Percentiles rank a stretch among this genome's conserved stretches.
phyloP scores from a whole-genome alignment of 2,797 vertebrate genomes.

The Hydrocynus forskahlii region DNA sequence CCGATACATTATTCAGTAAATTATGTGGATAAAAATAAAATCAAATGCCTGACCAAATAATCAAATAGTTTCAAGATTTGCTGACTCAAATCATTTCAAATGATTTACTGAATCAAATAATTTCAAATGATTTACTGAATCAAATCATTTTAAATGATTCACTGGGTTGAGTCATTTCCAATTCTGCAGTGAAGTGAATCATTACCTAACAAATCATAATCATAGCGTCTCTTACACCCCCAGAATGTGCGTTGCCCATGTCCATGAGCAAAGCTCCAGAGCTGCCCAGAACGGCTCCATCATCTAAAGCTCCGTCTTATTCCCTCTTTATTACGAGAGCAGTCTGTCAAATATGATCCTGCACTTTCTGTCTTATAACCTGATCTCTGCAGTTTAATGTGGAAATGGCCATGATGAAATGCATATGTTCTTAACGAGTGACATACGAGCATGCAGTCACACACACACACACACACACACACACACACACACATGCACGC shows the following conservation, averaged over 20 bases:
- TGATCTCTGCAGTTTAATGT: slow-evolving; percentile 35
- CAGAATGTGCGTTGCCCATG: slow-evolving; percentile 3
- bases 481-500: slow-evolving; percentile 11
- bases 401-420: slow-evolving; percentile 46
- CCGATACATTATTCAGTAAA: too few relatives aligned
- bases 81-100: too few relatives aligned
- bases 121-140: too few relatives aligned
- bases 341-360: slow-evolving; percentile 19
- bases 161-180: too few relatives aligned
- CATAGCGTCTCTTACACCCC: not conserved
- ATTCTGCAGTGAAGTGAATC: too few relatives aligned
- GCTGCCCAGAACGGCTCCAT: slow-evolving; percentile 9
- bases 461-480: slow-evolving; percentile 2
- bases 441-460: slow-evolving; percentile 12
- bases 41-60: too few relatives aligned
- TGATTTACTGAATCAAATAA: too few relatives aligned
- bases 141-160: too few relatives aligned
- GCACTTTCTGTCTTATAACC: slow-evolving; percentile 21
- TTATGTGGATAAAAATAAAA: too few relatives aligned
- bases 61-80: too few relatives aligned
- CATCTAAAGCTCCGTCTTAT: slow-evolving; percentile 16
- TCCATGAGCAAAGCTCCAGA: not conserved
- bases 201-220: not conserved
- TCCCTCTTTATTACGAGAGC: slow-evolving; percentile 8
- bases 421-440: slow-evolving; percentile 40